Percentiles rank a stretch among this genome's conserved stretches.
Conservation (phyloP, 2,888 invertebrate species). For the Andrena bucephala region DNA sequence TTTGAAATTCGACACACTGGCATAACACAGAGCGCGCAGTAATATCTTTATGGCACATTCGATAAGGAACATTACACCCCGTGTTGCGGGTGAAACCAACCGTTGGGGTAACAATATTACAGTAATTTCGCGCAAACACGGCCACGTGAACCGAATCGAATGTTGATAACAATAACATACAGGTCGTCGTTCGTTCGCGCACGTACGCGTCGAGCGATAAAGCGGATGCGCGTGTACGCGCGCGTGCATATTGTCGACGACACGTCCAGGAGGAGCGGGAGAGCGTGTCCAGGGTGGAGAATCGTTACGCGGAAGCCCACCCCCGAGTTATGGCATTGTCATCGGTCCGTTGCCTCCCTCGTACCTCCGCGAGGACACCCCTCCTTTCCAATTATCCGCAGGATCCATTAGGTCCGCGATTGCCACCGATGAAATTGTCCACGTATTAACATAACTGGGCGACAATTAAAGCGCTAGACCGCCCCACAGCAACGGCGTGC, state of each 20-base stretch:
- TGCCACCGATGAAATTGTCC: constrained; percentile 79
- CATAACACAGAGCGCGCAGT: not conserved
- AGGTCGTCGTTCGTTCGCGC: constrained; percentile 5
- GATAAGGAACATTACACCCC: not conserved
- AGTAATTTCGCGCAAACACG: constrained; percentile 14
- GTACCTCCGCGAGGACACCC: constrained; percentile 38
- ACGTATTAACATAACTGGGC: constrained; percentile 82
- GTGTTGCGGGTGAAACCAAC: not conserved
- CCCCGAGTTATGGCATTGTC: constrained; percentile 75
- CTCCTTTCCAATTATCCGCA: constrained; percentile 78
- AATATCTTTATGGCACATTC: not conserved
- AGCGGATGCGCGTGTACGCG: constrained; percentile 13
- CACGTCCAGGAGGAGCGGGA: constrained; percentile 45
- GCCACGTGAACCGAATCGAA: constrained; percentile 22
- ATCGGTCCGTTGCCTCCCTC: constrained; percentile 60
- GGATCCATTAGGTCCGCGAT: constrained; percentile 80
- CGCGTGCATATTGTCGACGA: constrained; percentile 29
- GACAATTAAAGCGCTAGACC: constrained; percentile 77
- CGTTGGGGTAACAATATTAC: not conserved
- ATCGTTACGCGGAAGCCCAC: constrained; percentile 68
- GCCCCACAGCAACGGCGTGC: constrained; percentile 30
- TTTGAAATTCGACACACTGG: not conserved
- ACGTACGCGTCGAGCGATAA: constrained; percentile 20
- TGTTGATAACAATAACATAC: constrained; percentile 27
- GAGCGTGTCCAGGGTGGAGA: constrained; percentile 56